Conservation (phyloP, 2,797 vertebrate species). For the Apogon hyalosoma region DNA sequence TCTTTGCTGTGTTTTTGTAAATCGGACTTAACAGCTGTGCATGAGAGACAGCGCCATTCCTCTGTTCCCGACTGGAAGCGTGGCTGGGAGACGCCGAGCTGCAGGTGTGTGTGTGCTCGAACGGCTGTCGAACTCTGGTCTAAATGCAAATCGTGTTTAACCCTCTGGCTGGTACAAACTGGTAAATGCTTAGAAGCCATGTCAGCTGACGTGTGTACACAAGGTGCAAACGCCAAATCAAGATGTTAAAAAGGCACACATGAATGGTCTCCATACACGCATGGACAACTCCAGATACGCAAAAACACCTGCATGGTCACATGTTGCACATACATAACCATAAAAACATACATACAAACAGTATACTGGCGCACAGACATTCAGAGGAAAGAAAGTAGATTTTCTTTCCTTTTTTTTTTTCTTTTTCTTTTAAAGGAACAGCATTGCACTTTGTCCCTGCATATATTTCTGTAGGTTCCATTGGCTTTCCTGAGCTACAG, state of each 20-base stretch:
- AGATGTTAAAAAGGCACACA: conserved; percentile 48
- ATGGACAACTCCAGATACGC: conserved; percentile 23
- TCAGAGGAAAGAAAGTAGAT: conserved; percentile 4
- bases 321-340: conserved; percentile 30
- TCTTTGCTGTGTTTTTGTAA: conserved; percentile 7
- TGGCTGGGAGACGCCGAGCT: conserved; percentile 1
- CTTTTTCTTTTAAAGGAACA: conserved; percentile 19
- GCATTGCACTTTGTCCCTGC: conserved; percentile 84
- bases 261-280: conserved; percentile 12
- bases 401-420: too few relatives aligned
- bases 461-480: conserved; percentile 57
- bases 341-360: conserved; percentile 48
- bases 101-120: conserved; percentile 19
- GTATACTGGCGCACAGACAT: conserved; percentile 24
- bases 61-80: background rate
- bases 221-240: conserved; percentile 24
- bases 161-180: conserved; percentile 24
- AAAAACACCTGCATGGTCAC: conserved; percentile 13
- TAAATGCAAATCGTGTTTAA: conserved; percentile 42
- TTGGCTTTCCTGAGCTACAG: conserved; percentile 64
- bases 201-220: conserved; percentile 28
- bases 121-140: conserved; percentile 24
- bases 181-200: conserved; percentile 8
- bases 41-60: conserved; percentile 11
- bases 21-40: conserved; percentile 2